Percentiles rank a stretch among this genome's conserved stretches.
Conservation (phyloP, 37 sponge, comb jelly and placozoan species). For the Eunapius fragilis region DNA sequence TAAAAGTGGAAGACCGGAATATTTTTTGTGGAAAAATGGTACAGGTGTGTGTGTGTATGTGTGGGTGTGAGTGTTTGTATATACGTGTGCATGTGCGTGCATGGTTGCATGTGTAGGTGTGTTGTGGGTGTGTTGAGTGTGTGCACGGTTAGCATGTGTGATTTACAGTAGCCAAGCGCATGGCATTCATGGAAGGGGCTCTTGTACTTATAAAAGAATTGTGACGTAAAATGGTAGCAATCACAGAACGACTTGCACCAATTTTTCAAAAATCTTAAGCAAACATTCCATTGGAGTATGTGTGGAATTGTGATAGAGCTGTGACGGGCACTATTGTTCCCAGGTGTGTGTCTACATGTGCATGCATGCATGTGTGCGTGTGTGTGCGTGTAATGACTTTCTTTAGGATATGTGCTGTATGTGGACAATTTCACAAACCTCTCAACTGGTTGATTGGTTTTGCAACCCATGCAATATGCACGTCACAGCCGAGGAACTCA, state of each 20-base stretch:
- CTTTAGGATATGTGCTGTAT: background rate
- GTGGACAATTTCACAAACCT: background rate
- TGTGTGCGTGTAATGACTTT: too few species aligned
- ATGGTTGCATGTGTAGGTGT: constrained; percentile 3
- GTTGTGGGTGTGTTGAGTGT: too few species aligned
- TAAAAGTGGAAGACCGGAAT: background rate
- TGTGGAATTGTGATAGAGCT: background rate
- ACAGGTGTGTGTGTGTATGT: constrained; percentile 1
- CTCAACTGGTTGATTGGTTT: background rate
- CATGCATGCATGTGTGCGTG: background rate
- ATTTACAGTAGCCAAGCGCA: background rate
- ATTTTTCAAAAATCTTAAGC: background rate
- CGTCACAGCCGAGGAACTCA: background rate
- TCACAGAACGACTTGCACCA: background rate
- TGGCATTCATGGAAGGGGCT: background rate
- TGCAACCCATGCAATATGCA: background rate
- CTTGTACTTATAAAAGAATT: background rate
- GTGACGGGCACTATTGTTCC: background rate
- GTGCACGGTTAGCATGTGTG: background rate
- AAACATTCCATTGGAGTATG: background rate
- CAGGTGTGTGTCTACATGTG: background rate
- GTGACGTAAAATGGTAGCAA: background rate
- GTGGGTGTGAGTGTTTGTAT: constrained; percentile 3
- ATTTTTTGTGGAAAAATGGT: background rate
- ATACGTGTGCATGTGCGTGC: constrained; percentile 14